Evolutionary conservation across 2,113 vertebrate species (phyloP).

Genomic region (Nothocercus julius): DNA sequence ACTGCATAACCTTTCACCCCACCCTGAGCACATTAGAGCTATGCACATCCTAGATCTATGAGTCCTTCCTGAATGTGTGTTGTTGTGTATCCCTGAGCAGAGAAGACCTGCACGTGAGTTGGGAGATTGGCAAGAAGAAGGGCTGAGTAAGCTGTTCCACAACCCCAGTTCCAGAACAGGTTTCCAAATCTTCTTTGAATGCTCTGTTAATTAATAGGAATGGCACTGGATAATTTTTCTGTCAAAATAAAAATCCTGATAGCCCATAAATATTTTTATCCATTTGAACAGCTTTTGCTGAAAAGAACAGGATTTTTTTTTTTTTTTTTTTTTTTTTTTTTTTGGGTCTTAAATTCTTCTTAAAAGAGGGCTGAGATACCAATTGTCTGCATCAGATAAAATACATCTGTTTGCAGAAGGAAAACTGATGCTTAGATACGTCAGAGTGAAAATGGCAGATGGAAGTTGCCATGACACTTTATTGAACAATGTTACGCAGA

Average conservation of each 20-base stretch:
- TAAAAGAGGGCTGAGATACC: neutral
- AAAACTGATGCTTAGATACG: neutral
- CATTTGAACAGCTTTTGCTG: neutral
- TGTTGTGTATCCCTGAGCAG: neutral
- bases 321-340: neutral
- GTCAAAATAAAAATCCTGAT: neutral
- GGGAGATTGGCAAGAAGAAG: conserved; percentile 10
- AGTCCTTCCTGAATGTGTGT: neutral
- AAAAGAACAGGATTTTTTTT: neutral
- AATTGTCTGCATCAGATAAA: neutral
- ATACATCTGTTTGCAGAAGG: neutral
- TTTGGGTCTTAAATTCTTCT: neutral
- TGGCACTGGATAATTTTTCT: neutral
- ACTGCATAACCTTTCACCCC: neutral
- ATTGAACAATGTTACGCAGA: neutral
- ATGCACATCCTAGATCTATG: neutral
- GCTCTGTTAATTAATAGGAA: conserved; percentile 16
- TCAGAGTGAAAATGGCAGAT: neutral
- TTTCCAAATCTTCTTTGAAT: conserved; percentile 45
- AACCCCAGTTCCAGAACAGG: neutral
- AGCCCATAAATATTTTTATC: neutral
- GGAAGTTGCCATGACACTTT: neutral
- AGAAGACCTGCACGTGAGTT: neutral
- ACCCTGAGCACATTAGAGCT: neutral
- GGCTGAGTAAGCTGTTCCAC: neutral